A percentile compares a stretch with the other conserved stretches of the same genome.
phyloP scores from a whole-genome alignment of 2,797 vertebrate species.

The Chaetophractus vellerosus region DNA sequence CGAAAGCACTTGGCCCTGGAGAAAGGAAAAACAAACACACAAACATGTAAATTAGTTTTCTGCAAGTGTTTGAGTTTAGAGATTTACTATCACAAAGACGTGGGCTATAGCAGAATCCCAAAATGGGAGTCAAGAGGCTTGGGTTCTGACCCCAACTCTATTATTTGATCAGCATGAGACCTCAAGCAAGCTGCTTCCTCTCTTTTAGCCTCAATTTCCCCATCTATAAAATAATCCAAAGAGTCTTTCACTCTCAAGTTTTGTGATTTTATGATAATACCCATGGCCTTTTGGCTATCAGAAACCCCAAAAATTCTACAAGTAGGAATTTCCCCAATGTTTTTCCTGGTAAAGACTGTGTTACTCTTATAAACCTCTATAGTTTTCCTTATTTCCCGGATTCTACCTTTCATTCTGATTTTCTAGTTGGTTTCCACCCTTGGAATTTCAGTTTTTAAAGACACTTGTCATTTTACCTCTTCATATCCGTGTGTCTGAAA shows the following conservation, averaged over 20 bases:
- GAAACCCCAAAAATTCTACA: neutral
- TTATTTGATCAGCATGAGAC: neutral
- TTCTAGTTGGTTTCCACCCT: slow-evolving; percentile 7
- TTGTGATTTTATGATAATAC: slow-evolving; percentile 42
- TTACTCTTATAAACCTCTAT: neutral
- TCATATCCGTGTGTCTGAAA: slow-evolving; percentile 7
- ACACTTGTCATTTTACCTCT: slow-evolving; percentile 26
- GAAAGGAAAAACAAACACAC: slow-evolving; percentile 63
- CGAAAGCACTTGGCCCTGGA: slow-evolving; percentile 97
- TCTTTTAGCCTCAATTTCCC: neutral
- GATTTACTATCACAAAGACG: neutral
- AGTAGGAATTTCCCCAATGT: neutral
- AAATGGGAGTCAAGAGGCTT: neutral
- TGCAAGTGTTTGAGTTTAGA: slow-evolving; percentile 35
- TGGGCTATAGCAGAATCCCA: neutral
- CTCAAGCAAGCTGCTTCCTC: neutral
- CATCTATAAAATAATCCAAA: neutral
- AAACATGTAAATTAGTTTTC: slow-evolving; percentile 41
- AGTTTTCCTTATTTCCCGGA: slow-evolving; percentile 12
- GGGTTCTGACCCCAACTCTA: neutral
- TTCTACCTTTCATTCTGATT: neutral
- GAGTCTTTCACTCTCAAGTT: neutral
- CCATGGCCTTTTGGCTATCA: neutral
- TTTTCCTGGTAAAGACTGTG: neutral
- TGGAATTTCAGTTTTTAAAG: slow-evolving; percentile 59